phyloP scores from a whole-genome alignment of 2,113 vertebrate genomes.

The Sebastes fasciatus region DNA sequence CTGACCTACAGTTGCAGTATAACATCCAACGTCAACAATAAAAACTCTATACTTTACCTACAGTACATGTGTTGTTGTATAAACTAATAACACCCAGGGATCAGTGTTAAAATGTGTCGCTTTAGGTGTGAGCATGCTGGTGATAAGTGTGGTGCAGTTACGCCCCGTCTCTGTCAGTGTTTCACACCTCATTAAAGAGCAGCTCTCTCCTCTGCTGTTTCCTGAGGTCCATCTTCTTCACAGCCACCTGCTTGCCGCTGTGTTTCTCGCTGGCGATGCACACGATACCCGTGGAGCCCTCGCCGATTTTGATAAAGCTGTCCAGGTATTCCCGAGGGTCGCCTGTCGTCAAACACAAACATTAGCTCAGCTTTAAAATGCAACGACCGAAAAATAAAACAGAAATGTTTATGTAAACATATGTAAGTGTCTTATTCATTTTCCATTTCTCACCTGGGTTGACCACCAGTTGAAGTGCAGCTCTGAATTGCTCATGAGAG shows the following conservation, averaged over 20 bases:
- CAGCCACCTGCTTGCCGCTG: conserved; percentile 96
- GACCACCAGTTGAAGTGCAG: conserved; percentile 96
- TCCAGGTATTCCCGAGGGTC: conserved; percentile 98
- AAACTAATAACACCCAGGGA: not conserved
- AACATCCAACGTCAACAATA: not conserved
- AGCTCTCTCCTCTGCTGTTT: conserved; percentile 97
- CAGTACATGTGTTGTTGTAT: not conserved
- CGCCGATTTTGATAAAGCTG: conserved; percentile 98
- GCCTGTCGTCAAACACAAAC: conserved; percentile 67
- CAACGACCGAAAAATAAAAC: not conserved
- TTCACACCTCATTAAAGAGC: conserved; percentile 97
- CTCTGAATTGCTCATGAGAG: conserved; percentile 98
- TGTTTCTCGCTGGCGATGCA: conserved; percentile 98
- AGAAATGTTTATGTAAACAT: too few relatives aligned
- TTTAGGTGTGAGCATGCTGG: not conserved
- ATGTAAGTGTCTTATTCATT: not conserved
- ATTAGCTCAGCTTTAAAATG: not conserved
- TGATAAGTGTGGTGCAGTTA: conserved; percentile 5
- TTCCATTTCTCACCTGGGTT: conserved; percentile 87
- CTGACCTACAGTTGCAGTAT: not conserved
- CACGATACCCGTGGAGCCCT: conserved; percentile 97
- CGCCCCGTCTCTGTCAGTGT: not conserved
- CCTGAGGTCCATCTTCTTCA: conserved; percentile 99
- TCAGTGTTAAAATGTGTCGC: not conserved
- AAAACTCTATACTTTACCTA: not conserved